Evolutionary conservation across 2,113 vertebrate species (phyloP).

Genomic region (Ondatra zibethicus): DNA sequence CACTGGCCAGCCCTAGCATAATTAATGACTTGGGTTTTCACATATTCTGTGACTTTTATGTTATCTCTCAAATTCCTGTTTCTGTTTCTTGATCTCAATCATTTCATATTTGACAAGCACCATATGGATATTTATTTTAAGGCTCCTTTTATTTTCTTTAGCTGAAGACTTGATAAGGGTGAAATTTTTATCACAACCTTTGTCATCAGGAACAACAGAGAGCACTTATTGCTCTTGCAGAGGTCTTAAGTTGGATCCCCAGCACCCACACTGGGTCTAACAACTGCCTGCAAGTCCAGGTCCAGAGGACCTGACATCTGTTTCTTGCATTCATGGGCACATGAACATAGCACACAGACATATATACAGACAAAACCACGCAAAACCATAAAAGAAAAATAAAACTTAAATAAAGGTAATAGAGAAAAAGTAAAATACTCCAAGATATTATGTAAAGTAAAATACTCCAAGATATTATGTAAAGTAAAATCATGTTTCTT

Average conservation of each 20-base stretch:
- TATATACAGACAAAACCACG: not conserved
- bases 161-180: not conserved
- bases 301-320: not conserved
- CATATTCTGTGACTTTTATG: not conserved
- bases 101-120: not conserved
- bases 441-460: not conserved
- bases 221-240: too few species aligned
- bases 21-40: not conserved
- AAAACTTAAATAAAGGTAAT: not conserved
- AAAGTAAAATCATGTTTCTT: not conserved
- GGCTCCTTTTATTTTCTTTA: slow-evolving; percentile 29
- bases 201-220: not conserved
- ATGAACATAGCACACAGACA: not conserved
- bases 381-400: not conserved
- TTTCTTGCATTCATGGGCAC: not conserved
- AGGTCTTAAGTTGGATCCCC: not conserved
- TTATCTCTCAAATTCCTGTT: not conserved
- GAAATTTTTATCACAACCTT: not conserved
- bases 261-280: not conserved
- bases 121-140: not conserved
- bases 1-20: not conserved
- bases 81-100: slow-evolving; percentile 13
- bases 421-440: not conserved
- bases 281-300: not conserved
- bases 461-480: not conserved